Evolutionary conservation across 2,113 vertebrate species (phyloP).

Genomic region (Pogonocichla stellata): DNA sequence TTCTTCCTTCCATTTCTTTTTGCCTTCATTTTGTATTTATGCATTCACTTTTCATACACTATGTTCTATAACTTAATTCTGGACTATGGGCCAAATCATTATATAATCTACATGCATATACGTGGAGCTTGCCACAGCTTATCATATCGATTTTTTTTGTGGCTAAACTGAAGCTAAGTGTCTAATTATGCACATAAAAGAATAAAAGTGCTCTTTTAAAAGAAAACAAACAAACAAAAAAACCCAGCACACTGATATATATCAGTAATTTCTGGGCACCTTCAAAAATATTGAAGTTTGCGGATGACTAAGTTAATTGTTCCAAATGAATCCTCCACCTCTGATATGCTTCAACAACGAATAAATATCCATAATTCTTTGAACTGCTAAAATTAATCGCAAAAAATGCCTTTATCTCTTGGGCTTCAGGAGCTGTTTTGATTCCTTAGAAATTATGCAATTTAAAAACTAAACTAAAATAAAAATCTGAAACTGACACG

Average conservation of each 20-base stretch:
- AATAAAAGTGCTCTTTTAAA: neutral
- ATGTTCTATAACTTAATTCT: neutral
- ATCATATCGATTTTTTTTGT: neutral
- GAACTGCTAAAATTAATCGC: neutral
- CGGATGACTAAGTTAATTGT: neutral
- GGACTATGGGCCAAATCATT: neutral
- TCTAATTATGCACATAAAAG: neutral
- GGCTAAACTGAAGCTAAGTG: neutral
- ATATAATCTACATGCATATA: neutral
- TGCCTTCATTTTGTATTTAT: neutral
- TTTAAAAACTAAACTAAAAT: neutral
- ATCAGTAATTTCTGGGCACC: neutral
- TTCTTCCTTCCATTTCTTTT: neutral
- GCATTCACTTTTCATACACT: fast-evolving
- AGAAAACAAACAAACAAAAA: too few species aligned
- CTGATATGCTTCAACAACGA: neutral
- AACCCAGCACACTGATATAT: fast-evolving
- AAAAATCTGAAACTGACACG: neutral
- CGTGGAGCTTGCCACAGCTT: neutral
- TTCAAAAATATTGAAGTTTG: neutral
- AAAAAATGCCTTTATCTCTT: neutral
- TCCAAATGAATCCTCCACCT: neutral
- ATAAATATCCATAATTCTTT: neutral
- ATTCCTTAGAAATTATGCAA: neutral
- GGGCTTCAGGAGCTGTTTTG: neutral